Evolutionary conservation across 2,797 vertebrate genomes (phyloP), one percentile per base, ranked within the genome.

Genomic region (Hybognathus amarus): DNA sequence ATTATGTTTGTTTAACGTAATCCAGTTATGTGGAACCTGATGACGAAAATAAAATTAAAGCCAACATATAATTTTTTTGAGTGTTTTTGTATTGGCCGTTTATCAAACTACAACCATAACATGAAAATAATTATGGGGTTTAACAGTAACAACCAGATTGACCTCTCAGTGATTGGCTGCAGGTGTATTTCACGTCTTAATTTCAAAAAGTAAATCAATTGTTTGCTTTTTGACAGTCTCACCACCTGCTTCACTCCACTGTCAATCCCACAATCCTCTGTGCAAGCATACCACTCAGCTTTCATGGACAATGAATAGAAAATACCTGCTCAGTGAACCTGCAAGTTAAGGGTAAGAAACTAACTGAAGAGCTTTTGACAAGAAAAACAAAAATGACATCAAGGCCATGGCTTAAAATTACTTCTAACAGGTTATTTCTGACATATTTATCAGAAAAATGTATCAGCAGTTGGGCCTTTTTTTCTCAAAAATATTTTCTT

Each of bases 401-500:
- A 81, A 82, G 69, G 56, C 45, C n/a, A 18, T 5, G 56, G 40
- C 27, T 81, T 73, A 38, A 33, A 64, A 73, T 36, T 18, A 15
- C 54, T 59, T 81, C n/a, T 69, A 73, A 63, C 40, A 38, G 67
- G 54, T 71, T n/a, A 59, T 80, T 70, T 70, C 38, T 30, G 30
- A 30, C 40, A 24, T 24, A 64, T 38, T 64, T 47, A 22, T 40
- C 17, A 40, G 22, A 36, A 76, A 59, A 54, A 50, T 45, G 54
- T 80, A 36, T 56, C 66, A 69, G 36, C 3, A 69, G 66, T 56
- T 18, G 20, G 13, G 27, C 2, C 5, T 18, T 63, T 81, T 61
- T 27, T 36, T 38, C 12, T 27, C 36, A 7, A 4, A 40, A 75
- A 24, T 24, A 17, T 24, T 24, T 76, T 36, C 8, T 38, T 22